These are phyloP conservation scores for Poecilia gillii DNA, from an alignment of 2,797 vertebrate genomes.

Conservation along the genomic window DNA sequence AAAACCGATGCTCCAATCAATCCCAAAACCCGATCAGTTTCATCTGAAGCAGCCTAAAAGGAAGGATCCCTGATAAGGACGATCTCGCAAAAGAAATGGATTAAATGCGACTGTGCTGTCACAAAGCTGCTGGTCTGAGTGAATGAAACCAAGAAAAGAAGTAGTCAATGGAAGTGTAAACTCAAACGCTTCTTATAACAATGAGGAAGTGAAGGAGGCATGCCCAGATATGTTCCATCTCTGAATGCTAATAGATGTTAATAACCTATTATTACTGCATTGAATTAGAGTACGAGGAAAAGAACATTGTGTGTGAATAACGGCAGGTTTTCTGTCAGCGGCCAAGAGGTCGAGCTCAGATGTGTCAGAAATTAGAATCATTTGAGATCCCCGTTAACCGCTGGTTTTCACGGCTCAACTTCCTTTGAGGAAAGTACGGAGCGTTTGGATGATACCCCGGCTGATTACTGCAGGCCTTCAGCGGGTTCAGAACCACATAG, in stretches of 20 bases:
- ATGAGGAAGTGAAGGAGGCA: conserved; percentile 6
- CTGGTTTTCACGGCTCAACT: conserved; percentile 22
- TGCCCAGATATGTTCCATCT: conserved; percentile 1
- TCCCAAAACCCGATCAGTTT: conserved; percentile 20
- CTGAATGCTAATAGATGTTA: conserved; percentile 8
- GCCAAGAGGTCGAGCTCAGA: conserved; percentile 12
- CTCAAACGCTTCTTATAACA: conserved; percentile 5
- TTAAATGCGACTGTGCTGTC: conserved; percentile 17
- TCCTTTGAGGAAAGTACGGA: conserved; percentile 22
- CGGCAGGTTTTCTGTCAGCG: conserved; percentile 20
- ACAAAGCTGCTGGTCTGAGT: conserved; percentile 18
- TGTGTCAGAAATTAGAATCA: conserved; percentile 31
- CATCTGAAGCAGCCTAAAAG: conserved; percentile 8
- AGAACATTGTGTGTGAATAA: conserved; percentile 8
- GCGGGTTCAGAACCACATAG: neutral
- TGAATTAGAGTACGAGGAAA: conserved; percentile 14
- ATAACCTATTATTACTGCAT: neutral
- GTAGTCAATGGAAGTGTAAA: neutral
- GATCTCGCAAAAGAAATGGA: conserved; percentile 24
- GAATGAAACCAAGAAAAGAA: conserved; percentile 3
- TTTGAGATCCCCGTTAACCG: conserved; percentile 21
- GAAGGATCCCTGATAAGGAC: conserved; percentile 18
- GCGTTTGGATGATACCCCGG: conserved; percentile 14
- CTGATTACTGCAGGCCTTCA: conserved; percentile 6
- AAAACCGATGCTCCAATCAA: conserved; percentile 33